Evolutionary conservation across 2,797 vertebrate genomes (phyloP).

Genomic region (Cercopithecus mitis): DNA sequence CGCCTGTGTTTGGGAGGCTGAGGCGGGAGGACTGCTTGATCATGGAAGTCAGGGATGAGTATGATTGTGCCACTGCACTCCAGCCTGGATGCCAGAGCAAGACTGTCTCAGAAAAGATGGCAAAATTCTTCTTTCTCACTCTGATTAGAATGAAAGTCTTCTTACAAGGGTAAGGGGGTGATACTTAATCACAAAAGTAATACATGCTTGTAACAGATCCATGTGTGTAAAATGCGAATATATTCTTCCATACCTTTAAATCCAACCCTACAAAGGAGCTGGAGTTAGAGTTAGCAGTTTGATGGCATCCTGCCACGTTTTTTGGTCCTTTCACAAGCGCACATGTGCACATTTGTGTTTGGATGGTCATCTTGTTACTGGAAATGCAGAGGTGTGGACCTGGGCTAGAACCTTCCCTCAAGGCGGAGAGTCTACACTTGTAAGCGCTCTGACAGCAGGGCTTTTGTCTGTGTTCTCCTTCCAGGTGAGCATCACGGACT

Average conservation of each 20-base stretch:
- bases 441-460: background rate
- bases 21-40: no score
- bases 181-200: background rate
- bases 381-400: background rate
- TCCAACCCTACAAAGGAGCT: rapidly evolving
- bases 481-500: conserved; percentile 97
- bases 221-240: rapidly evolving
- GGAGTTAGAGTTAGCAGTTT: rapidly evolving
- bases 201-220: background rate
- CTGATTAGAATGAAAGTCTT: background rate
- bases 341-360: rapidly evolving
- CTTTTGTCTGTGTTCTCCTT: rapidly evolving
- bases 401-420: rapidly evolving
- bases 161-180: background rate
- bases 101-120: background rate
- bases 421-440: rapidly evolving
- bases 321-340: background rate
- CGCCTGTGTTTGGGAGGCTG: no score
- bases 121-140: background rate
- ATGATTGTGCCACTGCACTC: background rate
- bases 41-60: background rate
- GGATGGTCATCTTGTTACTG: background rate
- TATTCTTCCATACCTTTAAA: background rate
- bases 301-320: background rate
- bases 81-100: background rate